phyloP scores from a whole-genome alignment of 1,140 invertebrate genomes.

The Papilio polytes region DNA sequence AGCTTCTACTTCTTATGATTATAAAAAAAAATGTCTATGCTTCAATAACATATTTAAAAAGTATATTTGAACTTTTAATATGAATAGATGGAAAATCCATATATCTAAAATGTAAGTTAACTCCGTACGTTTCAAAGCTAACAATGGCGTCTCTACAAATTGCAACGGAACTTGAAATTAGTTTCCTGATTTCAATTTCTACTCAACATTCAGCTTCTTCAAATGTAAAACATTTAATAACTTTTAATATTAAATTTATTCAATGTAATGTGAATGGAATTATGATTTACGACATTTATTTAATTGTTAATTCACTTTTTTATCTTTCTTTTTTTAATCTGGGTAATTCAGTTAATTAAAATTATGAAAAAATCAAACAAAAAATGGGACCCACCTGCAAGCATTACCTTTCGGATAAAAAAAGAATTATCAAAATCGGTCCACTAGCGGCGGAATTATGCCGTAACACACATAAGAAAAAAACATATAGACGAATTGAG shows the following conservation, averaged over 20 bases:
- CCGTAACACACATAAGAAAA: too few species aligned
- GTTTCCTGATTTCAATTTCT: slow-evolving; percentile 26
- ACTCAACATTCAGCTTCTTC: slow-evolving; percentile 12
- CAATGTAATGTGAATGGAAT: neutral
- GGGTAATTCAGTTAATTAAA: too few species aligned
- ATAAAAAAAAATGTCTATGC: too few species aligned
- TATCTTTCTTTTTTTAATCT: too few species aligned
- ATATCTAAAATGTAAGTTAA: neutral
- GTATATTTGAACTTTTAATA: neutral
- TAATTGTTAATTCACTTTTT: too few species aligned
- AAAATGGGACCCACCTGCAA: too few species aligned
- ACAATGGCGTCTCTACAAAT: slow-evolving; percentile 18
- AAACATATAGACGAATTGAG: too few species aligned
- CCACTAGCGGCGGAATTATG: too few species aligned
- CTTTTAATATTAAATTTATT: neutral
- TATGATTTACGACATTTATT: neutral
- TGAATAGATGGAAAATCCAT: neutral
- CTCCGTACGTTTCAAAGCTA: neutral
- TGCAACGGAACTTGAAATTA: slow-evolving; percentile 27
- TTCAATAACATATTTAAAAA: neutral
- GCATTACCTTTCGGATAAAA: too few species aligned
- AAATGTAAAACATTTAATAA: slow-evolving; percentile 19
- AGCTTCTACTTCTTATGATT: too few species aligned
- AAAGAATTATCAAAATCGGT: too few species aligned
- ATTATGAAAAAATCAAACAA: too few species aligned